Evolutionary conservation across 2,888 invertebrate genomes (phyloP).

Genomic region (Geophilus truncorum): DNA sequence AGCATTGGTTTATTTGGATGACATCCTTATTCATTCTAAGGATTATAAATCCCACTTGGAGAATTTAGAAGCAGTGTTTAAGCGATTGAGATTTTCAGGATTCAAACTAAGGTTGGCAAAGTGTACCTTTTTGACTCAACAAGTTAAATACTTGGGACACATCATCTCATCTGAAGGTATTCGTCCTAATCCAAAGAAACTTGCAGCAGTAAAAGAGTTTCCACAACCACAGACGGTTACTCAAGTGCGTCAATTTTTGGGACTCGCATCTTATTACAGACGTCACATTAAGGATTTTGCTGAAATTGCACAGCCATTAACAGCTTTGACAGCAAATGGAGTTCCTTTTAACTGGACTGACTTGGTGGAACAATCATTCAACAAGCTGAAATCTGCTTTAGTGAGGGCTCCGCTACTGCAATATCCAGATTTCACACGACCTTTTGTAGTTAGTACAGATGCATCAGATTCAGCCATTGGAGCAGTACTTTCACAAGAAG

Average conservation of each 20-base stretch:
- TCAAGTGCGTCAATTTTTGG: not conserved
- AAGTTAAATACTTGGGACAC: conserved; percentile 28
- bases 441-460: not conserved
- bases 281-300: not conserved
- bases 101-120: not conserved
- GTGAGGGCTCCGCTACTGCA: not conserved
- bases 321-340: not conserved
- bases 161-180: not conserved
- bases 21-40: not conserved
- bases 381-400: not conserved
- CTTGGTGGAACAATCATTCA: not conserved
- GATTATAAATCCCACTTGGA: not conserved
- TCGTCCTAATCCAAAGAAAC: not conserved
- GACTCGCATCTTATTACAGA: conserved; percentile 27
- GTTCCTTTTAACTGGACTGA: not conserved
- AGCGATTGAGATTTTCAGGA: not conserved
- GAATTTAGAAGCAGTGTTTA: not conserved
- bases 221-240: not conserved
- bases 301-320: not conserved
- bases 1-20: conserved; percentile 30
- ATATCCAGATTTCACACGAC: not conserved
- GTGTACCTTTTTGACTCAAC: not conserved
- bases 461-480: not conserved
- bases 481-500: not conserved
- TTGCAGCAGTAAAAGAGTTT: not conserved